Evolutionary conservation across 2,797 vertebrate genomes (phyloP), one percentile per base, ranked within the genome.

Genomic region (Alosa sapidissima): DNA sequence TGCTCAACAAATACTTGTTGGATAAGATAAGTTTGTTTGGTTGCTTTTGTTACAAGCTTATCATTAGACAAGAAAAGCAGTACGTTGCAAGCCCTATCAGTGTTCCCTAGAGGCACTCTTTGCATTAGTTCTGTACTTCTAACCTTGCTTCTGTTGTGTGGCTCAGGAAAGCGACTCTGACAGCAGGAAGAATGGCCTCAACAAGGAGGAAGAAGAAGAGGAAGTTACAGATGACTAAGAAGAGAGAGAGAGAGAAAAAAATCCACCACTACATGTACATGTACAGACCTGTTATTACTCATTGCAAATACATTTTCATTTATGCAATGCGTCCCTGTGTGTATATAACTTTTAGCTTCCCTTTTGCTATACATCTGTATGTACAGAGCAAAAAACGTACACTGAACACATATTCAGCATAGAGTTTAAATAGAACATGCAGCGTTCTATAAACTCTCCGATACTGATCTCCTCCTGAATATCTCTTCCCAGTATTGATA

Each of bases 141-240:
- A 65, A 14, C 16, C 48, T 84, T 24, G 36, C 47, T 68, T 54
- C 52, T 83, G 72, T 68, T 49, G 82, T 85, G 11, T 14, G 14
- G 9, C 2, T 21, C 75, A 88, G 88, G 88, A 83, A 51, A 88
- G 84, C 19, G 89, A 89, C 51, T 68, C 62, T 83, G 88, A 85
- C 5, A 65, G 51, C n/a, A 83, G 81, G 48, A 83, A 81, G 55
- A 87, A 85, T 83, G 84, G 19, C 24, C 65, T 78, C n/a, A 41
- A 41, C 5, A 84, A 81, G 19, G 88, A 86, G 49, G 85, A 85
- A 24, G 88, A 85, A 81, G 81, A 81, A 1, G 86, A 85, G 33
- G 72, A 78, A 78, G 36, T 45, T 10, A 88, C 88, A 0, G 86
- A 87, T 55, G 58, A 41, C 52, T 89, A 83, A 88, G 28, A 36